Conservation (phyloP, 2,113 vertebrate species). For the Pardalotus punctatus region DNA sequence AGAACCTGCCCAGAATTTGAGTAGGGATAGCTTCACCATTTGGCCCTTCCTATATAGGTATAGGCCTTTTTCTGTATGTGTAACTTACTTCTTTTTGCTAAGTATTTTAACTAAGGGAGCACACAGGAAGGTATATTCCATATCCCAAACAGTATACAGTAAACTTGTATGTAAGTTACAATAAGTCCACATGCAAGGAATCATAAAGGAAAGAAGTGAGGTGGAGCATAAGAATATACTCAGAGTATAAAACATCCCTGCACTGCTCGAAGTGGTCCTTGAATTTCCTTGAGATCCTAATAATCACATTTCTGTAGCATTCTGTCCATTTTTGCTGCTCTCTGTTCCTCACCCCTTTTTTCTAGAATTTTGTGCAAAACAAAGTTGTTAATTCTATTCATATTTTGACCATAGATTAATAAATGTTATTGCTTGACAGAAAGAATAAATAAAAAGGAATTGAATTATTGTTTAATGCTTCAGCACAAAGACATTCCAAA, state of each 20-base stretch:
- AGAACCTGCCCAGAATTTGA: background rate
- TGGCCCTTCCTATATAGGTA: background rate
- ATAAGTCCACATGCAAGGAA: background rate
- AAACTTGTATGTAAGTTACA: background rate
- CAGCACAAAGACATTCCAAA: background rate
- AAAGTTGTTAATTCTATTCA: background rate
- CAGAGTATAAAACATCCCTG: background rate
- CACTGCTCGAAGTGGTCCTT: background rate
- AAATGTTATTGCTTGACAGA: background rate
- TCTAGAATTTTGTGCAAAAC: background rate
- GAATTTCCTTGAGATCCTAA: background rate
- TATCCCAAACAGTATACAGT: background rate
- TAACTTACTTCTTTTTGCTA: background rate
- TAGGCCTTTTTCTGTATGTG: background rate
- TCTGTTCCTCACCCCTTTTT: background rate
- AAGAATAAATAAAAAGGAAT: background rate
- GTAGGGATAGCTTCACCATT: background rate
- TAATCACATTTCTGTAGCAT: background rate
- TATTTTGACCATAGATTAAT: background rate
- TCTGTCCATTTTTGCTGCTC: background rate
- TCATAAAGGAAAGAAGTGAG: background rate
- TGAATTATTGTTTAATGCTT: background rate
- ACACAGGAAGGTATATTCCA: background rate
- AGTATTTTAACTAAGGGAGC: background rate
- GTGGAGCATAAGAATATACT: background rate